phyloP scores from a whole-genome alignment of 2,797 vertebrate species.

The Rhadinocentrus ornatus region DNA sequence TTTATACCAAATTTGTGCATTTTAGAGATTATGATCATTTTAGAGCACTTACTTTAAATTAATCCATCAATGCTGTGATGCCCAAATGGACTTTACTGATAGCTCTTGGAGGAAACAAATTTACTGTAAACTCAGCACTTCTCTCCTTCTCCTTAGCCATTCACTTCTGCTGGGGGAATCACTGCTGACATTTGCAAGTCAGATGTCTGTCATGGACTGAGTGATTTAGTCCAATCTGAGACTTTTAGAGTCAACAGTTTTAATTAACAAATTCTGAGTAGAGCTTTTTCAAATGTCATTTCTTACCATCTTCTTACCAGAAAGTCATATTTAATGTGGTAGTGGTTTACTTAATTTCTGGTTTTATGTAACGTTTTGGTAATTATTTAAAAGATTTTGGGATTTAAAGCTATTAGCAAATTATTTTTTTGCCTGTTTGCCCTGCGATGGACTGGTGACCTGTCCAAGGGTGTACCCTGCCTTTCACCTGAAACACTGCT shows the following conservation, averaged over 20 bases:
- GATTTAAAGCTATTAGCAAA: too few relatives aligned
- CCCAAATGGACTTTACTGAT: constrained; percentile 48
- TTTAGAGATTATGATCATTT: constrained; percentile 6
- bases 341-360: neutral
- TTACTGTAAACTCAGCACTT: constrained; percentile 60
- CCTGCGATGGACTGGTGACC: too few relatives aligned
- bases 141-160: constrained; percentile 36
- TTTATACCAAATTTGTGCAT: neutral
- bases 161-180: constrained; percentile 37
- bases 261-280: constrained; percentile 57
- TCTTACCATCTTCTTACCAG: neutral
- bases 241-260: constrained; percentile 42
- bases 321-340: neutral
- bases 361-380: neutral
- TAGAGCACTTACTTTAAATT: constrained; percentile 43
- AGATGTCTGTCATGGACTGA: constrained; percentile 39
- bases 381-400: neutral
- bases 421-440: too few relatives aligned
- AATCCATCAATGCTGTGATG: constrained; percentile 56
- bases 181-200: constrained; percentile 73
- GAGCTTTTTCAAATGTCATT: neutral
- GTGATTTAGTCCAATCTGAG: constrained; percentile 34
- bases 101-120: constrained; percentile 54
- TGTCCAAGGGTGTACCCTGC: too few relatives aligned
- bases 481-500: too few relatives aligned